A percentile compares a stretch with the other conserved stretches of the same genome.
These are phyloP conservation scores for Volucella zonaria DNA, from an alignment of 2,888 invertebrate genomes.

Conservation along the genomic window DNA sequence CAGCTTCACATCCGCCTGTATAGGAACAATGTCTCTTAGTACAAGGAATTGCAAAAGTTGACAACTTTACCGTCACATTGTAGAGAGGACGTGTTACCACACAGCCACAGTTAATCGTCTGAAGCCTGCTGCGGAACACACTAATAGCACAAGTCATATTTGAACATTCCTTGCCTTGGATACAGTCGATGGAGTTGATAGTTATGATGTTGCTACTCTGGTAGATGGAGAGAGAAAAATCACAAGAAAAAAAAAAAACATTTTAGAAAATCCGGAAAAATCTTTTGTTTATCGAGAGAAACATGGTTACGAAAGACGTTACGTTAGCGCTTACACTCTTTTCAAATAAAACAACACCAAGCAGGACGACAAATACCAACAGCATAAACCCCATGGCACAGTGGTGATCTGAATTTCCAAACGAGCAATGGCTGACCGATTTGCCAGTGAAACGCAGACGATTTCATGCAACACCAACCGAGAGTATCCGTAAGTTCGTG, in stretches of 20 bases:
- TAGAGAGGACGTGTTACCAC: slow-evolving; percentile 33
- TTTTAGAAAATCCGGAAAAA: slow-evolving; percentile 17
- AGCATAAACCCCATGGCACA: slow-evolving; percentile 31
- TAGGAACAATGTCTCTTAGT: slow-evolving; percentile 2
- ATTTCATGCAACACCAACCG: slow-evolving; percentile 19
- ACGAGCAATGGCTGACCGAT: slow-evolving; percentile 51
- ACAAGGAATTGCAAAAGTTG: not conserved
- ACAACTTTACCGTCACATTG: slow-evolving; percentile 30
- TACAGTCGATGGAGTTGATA: slow-evolving; percentile 42
- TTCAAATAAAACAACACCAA: slow-evolving; percentile 4
- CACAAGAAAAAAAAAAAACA: not conserved
- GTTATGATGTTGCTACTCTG: slow-evolving; percentile 37
- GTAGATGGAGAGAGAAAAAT: not conserved
- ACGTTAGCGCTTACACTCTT: slow-evolving; percentile 43
- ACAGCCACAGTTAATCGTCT: slow-evolving; percentile 51
- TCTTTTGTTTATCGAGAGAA: slow-evolving; percentile 26
- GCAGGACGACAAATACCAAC: slow-evolving; percentile 9
- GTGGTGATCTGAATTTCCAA: slow-evolving; percentile 46
- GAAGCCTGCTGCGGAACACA: slow-evolving; percentile 32
- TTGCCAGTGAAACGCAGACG: slow-evolving; percentile 23
- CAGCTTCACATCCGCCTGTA: slow-evolving; percentile 28
- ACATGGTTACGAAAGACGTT: slow-evolving; percentile 28
- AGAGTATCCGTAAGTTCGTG: slow-evolving; percentile 44
- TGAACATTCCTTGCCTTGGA: slow-evolving; percentile 17
- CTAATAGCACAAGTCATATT: slow-evolving; percentile 33